Conservation (phyloP, 2,113 vertebrate species). For the Mastomys coucha region DNA sequence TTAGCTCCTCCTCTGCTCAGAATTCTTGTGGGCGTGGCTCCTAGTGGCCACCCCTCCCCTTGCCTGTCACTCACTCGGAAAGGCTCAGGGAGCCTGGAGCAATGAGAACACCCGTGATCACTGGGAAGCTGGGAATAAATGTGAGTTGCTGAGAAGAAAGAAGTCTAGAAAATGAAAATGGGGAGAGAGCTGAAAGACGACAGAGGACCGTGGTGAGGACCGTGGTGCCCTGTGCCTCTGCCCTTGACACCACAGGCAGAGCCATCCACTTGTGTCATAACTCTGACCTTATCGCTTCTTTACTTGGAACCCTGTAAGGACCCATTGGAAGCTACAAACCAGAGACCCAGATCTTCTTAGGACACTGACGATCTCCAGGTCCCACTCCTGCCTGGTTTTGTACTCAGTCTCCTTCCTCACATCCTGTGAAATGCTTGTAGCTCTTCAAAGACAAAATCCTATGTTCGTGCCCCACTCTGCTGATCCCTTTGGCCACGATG, state of each 20-base stretch:
- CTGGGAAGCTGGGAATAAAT: not conserved
- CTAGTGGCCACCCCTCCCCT: not conserved
- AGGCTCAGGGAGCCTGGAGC: not conserved
- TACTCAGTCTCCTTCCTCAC: not conserved
- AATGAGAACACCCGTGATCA: too few species aligned
- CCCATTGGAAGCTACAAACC: not conserved
- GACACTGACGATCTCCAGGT: not conserved
- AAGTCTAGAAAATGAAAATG: too few species aligned
- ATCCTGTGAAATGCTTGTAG: too few species aligned
- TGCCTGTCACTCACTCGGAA: not conserved
- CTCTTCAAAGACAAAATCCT: not conserved
- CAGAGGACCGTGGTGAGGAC: not conserved
- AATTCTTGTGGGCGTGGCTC: not conserved
- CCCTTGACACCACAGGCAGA: too few species aligned
- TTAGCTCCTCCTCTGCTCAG: not conserved
- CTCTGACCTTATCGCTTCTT: not conserved
- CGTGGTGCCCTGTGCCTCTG: not conserved
- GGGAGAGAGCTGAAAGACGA: too few species aligned
- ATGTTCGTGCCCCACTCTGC: not conserved
- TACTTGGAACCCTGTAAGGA: not conserved
- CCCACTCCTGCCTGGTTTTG: not conserved
- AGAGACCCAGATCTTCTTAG: not conserved
- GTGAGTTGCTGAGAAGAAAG: not conserved
- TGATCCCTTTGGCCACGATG: not conserved
- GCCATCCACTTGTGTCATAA: accelerated